Conservation (phyloP, 2,113 vertebrate genomes). For the Thalassarche chlororhynchos region DNA sequence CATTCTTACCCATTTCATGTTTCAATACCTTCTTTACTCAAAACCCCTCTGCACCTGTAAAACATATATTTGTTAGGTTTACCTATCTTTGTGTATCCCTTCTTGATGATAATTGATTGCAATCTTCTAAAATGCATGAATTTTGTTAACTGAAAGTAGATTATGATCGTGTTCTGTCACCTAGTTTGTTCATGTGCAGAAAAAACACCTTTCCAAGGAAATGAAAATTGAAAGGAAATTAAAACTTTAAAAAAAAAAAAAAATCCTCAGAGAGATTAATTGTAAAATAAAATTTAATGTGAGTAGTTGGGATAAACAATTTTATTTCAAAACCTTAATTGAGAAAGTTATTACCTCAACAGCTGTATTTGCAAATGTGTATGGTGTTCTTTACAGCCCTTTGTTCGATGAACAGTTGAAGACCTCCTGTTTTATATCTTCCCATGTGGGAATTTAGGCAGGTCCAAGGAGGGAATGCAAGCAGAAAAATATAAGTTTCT, state of each 20-base stretch:
- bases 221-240: neutral
- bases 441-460: conserved; percentile 14
- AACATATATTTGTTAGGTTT: neutral
- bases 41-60: neutral
- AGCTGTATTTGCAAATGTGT: conserved; percentile 6
- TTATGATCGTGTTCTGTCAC: neutral
- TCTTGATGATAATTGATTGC: fast-evolving
- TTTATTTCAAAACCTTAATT: neutral
- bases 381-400: neutral
- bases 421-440: conserved; percentile 38
- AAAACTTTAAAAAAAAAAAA: neutral
- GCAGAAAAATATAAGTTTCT: neutral
- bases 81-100: neutral
- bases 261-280: neutral
- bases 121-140: neutral
- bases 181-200: neutral
- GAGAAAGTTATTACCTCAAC: neutral
- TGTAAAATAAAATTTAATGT: neutral
- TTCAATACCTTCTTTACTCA: neutral
- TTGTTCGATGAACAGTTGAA: neutral
- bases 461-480: neutral
- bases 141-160: neutral
- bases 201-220: neutral
- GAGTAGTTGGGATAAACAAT: neutral
- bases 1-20: neutral